phyloP scores from a whole-genome alignment of 2,113 vertebrate genomes.

The Bos taurus region ARS-UCD2.0 NC_037335.1:85921001-85921500 shows the following conservation, averaged over 20 bases:
- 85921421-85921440: neutral
- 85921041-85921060: neutral
- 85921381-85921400: neutral
- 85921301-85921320: neutral
- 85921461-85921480: neutral
- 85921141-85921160: neutral
- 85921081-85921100: neutral
- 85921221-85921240: neutral
- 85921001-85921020: neutral
- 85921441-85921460: neutral
- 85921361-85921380: neutral
- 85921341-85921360: neutral
- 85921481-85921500: neutral
- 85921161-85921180: neutral
- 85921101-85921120: neutral
- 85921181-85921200: neutral
- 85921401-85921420: neutral
- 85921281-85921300: neutral
- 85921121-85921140: rapidly evolving
- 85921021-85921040: neutral
- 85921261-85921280: neutral
- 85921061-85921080: no score
- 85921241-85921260: neutral
- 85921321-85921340: neutral
- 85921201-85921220: neutral